phyloP scores from a whole-genome alignment of 2,888 invertebrate genomes.

The Caenorhabditis drosophilae region DNA sequence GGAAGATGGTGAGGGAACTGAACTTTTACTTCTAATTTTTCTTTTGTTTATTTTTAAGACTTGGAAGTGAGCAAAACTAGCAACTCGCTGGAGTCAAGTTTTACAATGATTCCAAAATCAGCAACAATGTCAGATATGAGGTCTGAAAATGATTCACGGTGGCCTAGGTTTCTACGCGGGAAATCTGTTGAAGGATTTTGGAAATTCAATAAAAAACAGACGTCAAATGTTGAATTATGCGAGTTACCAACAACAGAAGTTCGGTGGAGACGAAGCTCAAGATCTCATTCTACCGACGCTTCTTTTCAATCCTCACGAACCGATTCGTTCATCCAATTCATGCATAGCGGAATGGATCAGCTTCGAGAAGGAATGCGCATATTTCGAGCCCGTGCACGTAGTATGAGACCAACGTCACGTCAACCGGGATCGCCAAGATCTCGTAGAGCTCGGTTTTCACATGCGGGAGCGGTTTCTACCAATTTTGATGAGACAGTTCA shows the following conservation, averaged over 20 bases:
- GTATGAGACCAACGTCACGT: slow-evolving; percentile 48
- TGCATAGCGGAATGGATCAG: slow-evolving; percentile 57
- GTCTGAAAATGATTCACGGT: slow-evolving; percentile 38
- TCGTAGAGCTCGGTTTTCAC: slow-evolving; percentile 27
- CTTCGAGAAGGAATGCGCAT: slow-evolving; percentile 50
- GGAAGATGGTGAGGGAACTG: slow-evolving; percentile 28
- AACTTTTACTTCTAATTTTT: too few species aligned
- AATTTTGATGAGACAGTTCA: slow-evolving; percentile 12
- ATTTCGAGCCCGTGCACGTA: slow-evolving; percentile 38
- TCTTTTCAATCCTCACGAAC: slow-evolving; percentile 43
- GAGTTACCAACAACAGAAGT: slow-evolving; percentile 38
- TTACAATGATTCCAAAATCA: slow-evolving; percentile 41
- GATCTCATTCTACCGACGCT: slow-evolving; percentile 53
- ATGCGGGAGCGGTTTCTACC: slow-evolving; percentile 9
- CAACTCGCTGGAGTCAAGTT: too few species aligned
- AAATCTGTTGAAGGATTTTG: slow-evolving; percentile 55
- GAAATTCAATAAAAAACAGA: slow-evolving; percentile 44
- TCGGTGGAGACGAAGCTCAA: slow-evolving; percentile 37
- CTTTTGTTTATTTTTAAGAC: too few species aligned
- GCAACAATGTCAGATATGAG: slow-evolving; percentile 50
- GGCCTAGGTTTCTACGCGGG: slow-evolving; percentile 53
- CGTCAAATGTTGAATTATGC: slow-evolving; percentile 25
- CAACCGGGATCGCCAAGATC: slow-evolving; percentile 40
- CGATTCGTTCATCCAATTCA: slow-evolving; percentile 53
- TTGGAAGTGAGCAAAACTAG: too few species aligned